These are phyloP conservation scores for Nannobrachium achirus DNA, from an alignment of 2,113 vertebrate genomes.

Conservation along the genomic window DNA sequence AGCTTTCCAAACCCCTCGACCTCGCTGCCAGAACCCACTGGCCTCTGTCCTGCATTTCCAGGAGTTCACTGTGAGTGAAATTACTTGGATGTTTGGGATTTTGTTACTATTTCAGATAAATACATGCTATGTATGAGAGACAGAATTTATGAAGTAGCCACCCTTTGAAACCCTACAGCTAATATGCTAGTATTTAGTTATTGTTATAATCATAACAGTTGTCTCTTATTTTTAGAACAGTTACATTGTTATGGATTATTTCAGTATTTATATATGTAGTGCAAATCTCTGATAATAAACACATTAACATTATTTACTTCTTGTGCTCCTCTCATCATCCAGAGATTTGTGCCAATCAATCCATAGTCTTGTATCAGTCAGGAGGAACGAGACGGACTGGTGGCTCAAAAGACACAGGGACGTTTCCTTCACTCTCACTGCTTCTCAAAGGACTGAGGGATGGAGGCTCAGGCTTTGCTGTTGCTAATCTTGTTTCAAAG, in stretches of 20 bases:
- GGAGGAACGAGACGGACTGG: slow-evolving; percentile 8
- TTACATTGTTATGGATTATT: background rate
- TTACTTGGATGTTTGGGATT: background rate
- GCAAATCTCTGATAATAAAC: background rate
- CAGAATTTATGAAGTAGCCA: no score
- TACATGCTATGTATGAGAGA: no score
- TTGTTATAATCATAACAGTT: no score
- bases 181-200: no score
- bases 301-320: background rate
- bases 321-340: slow-evolving; percentile 39
- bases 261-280: background rate
- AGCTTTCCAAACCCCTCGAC: slow-evolving; percentile 27
- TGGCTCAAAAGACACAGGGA: slow-evolving; percentile 7
- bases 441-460: slow-evolving; percentile 32
- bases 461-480: slow-evolving; percentile 58
- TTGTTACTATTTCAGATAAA: no score
- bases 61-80: slow-evolving; percentile 72
- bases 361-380: slow-evolving; percentile 25
- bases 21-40: slow-evolving; percentile 76
- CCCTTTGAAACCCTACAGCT: no score
- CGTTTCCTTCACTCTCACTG: slow-evolving; percentile 31
- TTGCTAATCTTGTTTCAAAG: slow-evolving; percentile 30
- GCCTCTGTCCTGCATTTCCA: slow-evolving; percentile 68
- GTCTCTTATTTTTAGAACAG: background rate
- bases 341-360: slow-evolving; percentile 71